Percentiles rank a stretch among this genome's conserved stretches.
Conservation (phyloP, 2,797 vertebrate species). For the Florisuga fusca region DNA sequence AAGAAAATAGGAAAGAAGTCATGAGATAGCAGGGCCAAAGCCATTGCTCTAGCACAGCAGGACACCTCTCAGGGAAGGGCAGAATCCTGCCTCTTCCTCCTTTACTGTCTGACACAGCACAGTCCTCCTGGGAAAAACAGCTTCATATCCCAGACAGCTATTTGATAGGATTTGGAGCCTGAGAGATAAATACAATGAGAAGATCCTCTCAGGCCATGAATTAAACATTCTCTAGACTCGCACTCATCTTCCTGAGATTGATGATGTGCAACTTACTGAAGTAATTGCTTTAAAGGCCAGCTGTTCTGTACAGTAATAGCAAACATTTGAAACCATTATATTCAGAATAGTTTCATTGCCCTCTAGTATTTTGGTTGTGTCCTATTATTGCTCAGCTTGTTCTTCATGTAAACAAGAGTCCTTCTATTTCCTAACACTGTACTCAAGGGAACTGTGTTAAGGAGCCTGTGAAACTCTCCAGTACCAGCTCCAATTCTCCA, state of each 20-base stretch:
- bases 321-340: constrained; percentile 64
- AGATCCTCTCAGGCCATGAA: constrained; percentile 67
- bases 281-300: constrained; percentile 71
- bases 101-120: constrained; percentile 68
- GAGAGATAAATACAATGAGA: constrained; percentile 49
- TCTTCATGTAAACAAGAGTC: constrained; percentile 21
- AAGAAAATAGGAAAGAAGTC: background rate
- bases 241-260: constrained; percentile 61
- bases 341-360: constrained; percentile 47
- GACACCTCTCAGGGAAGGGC: background rate
- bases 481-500: background rate
- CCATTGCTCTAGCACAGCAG: background rate
- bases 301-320: constrained; percentile 57
- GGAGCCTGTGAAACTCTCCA: background rate
- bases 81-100: constrained; percentile 72
- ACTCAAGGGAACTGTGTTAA: background rate
- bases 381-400: constrained; percentile 2
- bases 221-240: constrained; percentile 69
- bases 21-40: background rate
- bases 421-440: background rate
- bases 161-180: constrained; percentile 78
- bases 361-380: constrained; percentile 35
- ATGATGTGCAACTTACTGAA: constrained; percentile 64
- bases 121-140: constrained; percentile 80
- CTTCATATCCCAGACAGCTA: constrained; percentile 75